Conservation (phyloP, 2,113 vertebrate species). For the Solenodon paradoxus region DNA sequence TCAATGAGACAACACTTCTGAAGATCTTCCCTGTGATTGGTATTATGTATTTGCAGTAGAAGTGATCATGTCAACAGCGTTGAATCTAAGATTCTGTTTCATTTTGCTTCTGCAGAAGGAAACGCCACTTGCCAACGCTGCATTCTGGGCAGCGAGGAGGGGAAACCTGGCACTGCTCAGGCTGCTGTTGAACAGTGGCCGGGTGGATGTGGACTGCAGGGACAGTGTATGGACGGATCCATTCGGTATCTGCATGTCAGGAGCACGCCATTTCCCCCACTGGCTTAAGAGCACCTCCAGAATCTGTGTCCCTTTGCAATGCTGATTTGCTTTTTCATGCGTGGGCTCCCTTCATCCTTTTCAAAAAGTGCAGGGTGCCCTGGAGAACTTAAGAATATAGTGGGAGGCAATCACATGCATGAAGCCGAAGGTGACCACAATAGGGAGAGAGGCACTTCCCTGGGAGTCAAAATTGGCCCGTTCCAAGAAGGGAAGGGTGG, state of each 20-base stretch:
- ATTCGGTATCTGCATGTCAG: conserved; percentile 72
- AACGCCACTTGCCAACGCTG: conserved; percentile 96
- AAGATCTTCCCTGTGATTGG: not conserved
- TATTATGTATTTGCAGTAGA: not conserved
- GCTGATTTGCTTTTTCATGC: not conserved
- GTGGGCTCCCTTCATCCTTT: not conserved
- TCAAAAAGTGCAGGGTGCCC: not conserved
- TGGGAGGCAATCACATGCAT: accelerated
- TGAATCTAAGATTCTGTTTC: conserved; percentile 6
- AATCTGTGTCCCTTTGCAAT: not conserved
- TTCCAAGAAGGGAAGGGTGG: not conserved
- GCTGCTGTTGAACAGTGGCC: conserved; percentile 95
- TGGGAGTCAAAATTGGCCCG: not conserved
- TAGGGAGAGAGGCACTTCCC: not conserved
- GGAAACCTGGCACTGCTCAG: conserved; percentile 96
- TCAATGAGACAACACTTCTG: not conserved
- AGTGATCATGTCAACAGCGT: not conserved
- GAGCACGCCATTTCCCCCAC: conserved; percentile 30
- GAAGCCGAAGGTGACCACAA: not conserved
- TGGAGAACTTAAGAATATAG: not conserved
- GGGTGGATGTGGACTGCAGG: conserved; percentile 97
- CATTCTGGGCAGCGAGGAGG: conserved; percentile 96
- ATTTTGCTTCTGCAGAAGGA: conserved; percentile 88
- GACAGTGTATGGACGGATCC: conserved; percentile 89
- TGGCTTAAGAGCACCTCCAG: not conserved